These are phyloP conservation scores for Pinna nobilis DNA, from an alignment of 1,140 invertebrate genomes.

Conservation along the genomic window DNA sequence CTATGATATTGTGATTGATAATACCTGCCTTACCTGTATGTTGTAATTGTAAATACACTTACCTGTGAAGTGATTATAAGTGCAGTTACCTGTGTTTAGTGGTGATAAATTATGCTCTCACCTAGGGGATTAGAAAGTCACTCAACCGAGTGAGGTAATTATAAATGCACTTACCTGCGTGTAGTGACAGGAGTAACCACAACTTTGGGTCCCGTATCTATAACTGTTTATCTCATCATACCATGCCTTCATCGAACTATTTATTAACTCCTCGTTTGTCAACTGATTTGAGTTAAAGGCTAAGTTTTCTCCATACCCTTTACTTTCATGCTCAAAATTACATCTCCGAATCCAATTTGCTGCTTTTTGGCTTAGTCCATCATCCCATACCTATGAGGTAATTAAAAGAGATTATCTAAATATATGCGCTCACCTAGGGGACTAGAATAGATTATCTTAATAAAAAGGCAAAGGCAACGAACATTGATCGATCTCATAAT, in stretches of 20 bases:
- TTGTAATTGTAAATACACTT: no score
- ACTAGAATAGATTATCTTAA: no score
- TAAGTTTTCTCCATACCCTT: conserved; percentile 45
- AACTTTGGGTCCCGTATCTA: conserved; percentile 22
- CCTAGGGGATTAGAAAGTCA: no score
- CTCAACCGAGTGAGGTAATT: background rate
- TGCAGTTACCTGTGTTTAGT: no score
- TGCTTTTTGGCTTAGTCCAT: conserved; percentile 39
- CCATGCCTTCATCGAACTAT: conserved; percentile 35
- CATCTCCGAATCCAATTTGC: conserved; percentile 42
- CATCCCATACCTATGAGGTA: conserved; percentile 48
- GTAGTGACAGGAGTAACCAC: conserved; percentile 42
- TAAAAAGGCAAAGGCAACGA: no score
- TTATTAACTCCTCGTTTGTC: conserved; percentile 26
- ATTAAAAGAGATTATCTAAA: background rate
- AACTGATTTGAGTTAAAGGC: conserved; percentile 32
- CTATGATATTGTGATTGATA: no score
- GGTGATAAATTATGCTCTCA: no score
- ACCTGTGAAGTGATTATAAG: no score
- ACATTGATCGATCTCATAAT: no score
- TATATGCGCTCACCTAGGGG: no score
- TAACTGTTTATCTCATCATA: conserved; percentile 42
- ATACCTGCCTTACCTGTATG: no score
- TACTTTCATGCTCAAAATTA: conserved; percentile 40
- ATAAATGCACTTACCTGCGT: conserved; percentile 43